Conservation (phyloP, 1,140 invertebrate genomes). For the Stegodyphus mimosarum region DNA sequence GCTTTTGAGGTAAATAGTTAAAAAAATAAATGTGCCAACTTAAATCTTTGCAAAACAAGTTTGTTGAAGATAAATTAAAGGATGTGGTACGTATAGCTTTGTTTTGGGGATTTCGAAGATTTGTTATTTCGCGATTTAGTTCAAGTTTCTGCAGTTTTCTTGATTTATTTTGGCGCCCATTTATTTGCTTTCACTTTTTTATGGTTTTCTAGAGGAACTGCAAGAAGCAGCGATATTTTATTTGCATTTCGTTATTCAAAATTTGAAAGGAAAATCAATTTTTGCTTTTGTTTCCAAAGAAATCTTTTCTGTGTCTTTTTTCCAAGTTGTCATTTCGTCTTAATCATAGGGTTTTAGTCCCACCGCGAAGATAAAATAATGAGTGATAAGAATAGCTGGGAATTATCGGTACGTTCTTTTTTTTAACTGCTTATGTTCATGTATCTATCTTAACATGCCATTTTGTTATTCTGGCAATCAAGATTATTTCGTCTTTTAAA, state of each 20-base stretch:
- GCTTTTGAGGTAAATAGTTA: background rate
- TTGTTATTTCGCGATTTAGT: conserved; percentile 43
- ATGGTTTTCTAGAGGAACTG: background rate
- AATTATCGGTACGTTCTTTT: background rate
- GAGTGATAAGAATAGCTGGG: no score
- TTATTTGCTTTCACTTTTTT: background rate
- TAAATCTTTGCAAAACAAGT: conserved; percentile 52
- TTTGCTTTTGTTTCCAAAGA: background rate
- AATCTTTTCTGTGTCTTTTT: background rate
- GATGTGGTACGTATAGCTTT: conserved; percentile 28
- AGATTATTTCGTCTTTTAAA: no score
- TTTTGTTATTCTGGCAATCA: no score
- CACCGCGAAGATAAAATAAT: no score
- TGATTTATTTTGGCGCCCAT: conserved; percentile 26
- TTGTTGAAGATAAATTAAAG: conserved; percentile 47
- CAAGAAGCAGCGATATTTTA: background rate
- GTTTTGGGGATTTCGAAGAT: conserved; percentile 32
- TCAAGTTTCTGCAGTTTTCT: conserved; percentile 26
- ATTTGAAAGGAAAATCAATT: background rate
- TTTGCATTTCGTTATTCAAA: background rate
- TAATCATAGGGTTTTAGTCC: background rate
- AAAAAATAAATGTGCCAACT: conserved; percentile 23
- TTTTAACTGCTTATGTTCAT: background rate
- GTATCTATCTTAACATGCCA: no score
- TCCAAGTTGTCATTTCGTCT: background rate